Evolutionary conservation across 2,113 vertebrate species (phyloP).

Genomic region (Heterocephalus glaber): DNA sequence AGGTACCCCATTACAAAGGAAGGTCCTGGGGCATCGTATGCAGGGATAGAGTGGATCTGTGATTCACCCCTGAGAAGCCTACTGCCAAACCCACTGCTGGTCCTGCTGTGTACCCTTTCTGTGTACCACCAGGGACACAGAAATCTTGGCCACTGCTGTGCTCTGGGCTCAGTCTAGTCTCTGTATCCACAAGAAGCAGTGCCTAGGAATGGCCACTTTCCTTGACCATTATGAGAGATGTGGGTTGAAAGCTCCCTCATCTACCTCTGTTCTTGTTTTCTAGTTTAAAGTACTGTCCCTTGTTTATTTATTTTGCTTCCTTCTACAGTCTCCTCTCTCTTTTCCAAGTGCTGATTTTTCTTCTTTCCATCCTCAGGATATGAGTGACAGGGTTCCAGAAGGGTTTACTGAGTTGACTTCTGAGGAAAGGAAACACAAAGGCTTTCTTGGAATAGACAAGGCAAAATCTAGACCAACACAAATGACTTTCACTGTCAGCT

Average conservation of each 20-base stretch:
- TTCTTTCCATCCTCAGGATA: not conserved
- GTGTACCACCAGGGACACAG: not conserved
- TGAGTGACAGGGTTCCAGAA: not conserved
- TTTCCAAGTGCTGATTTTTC: not conserved
- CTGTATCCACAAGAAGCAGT: not conserved
- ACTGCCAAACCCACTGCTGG: not conserved
- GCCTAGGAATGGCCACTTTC: not conserved
- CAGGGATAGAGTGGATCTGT: not conserved
- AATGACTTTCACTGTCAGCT: not conserved
- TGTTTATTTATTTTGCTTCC: not conserved
- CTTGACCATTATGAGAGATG: not conserved
- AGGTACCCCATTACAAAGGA: too few species aligned
- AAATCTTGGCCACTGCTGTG: not conserved
- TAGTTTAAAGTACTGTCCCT: not conserved
- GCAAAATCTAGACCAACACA: not conserved
- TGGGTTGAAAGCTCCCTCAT: not conserved
- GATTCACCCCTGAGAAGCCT: not conserved
- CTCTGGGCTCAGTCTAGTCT: too few species aligned
- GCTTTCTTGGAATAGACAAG: not conserved
- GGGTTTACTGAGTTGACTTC: not conserved
- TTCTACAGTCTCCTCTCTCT: not conserved
- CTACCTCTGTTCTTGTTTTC: not conserved
- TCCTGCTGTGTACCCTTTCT: not conserved
- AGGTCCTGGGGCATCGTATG: not conserved
- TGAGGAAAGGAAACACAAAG: not conserved